These are phyloP conservation scores for Psittacula derbiana DNA, from an alignment of 2,797 vertebrate genomes.

Conservation along the genomic window DNA sequence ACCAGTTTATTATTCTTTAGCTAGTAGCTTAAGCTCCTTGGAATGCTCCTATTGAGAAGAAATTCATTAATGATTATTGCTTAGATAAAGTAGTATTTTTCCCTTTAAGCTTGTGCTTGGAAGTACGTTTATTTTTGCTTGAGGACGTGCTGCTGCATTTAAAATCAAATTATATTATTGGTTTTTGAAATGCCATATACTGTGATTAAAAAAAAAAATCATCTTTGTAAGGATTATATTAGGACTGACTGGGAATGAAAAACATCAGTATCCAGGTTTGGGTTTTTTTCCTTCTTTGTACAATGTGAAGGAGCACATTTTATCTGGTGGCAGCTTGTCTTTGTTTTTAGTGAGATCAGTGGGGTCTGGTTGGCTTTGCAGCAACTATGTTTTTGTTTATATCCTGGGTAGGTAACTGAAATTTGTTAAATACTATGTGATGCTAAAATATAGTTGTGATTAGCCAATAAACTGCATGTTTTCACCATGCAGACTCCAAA, in stretches of 20 bases:
- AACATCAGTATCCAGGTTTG: not conserved
- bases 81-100: not conserved
- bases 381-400: not conserved
- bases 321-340: not conserved
- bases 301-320: not conserved
- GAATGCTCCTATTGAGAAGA: not conserved
- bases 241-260: not conserved
- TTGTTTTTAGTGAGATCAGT: not conserved
- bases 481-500: not conserved
- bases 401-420: not conserved
- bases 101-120: not conserved
- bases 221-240: not conserved
- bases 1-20: not conserved
- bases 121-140: not conserved
- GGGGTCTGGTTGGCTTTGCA: not conserved
- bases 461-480: not conserved
- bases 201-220: not conserved
- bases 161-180: not conserved
- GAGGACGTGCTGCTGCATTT: not conserved
- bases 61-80: not conserved
- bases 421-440: not conserved
- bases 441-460: not conserved
- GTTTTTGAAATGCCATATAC: not conserved
- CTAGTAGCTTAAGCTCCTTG: not conserved
- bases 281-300: not conserved